Evolutionary conservation across 2,888 invertebrate species (phyloP).

Genomic region (Epirrhoe tristata): DNA sequence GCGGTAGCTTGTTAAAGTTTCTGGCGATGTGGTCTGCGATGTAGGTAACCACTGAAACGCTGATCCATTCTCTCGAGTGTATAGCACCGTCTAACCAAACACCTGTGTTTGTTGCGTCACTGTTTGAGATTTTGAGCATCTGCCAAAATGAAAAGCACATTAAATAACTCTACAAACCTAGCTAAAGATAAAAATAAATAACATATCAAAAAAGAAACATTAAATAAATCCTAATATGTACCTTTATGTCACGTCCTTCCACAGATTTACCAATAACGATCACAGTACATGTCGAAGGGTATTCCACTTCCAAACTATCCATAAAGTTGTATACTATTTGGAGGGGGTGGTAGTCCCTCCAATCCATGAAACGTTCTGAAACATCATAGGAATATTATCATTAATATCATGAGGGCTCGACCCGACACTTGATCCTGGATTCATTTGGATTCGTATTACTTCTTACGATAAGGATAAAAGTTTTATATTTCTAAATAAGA

Average conservation of each 20-base stretch:
- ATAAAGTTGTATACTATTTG: slow-evolving; percentile 89
- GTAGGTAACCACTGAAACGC: slow-evolving; percentile 91
- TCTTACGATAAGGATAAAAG: no score
- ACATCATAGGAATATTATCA: slow-evolving; percentile 20
- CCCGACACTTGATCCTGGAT: no score
- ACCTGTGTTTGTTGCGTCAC: slow-evolving; percentile 87
- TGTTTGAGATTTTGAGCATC: slow-evolving; percentile 89
- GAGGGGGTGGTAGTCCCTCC: slow-evolving; percentile 91
- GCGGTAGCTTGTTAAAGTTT: slow-evolving; percentile 87
- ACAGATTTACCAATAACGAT: slow-evolving; percentile 90
- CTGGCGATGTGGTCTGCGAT: slow-evolving; percentile 90
- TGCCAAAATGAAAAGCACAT: background rate
- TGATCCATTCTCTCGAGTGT: slow-evolving; percentile 96
- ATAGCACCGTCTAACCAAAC: slow-evolving; percentile 93
- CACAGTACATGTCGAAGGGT: slow-evolving; percentile 90
- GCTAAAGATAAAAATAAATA: background rate
- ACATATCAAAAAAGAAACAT: no score
- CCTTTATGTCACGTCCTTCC: slow-evolving; percentile 90
- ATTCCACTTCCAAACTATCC: slow-evolving; percentile 89
- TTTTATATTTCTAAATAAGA: no score
- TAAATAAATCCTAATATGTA: slow-evolving; percentile 51
- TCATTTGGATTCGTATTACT: no score
- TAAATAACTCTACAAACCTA: no score
- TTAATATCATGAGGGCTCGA: no score
- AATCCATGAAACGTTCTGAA: slow-evolving; percentile 84